Evolutionary conservation across 2,888 invertebrate genomes (phyloP).

Genomic region (Sinodicranocentrus sp.): DNA sequence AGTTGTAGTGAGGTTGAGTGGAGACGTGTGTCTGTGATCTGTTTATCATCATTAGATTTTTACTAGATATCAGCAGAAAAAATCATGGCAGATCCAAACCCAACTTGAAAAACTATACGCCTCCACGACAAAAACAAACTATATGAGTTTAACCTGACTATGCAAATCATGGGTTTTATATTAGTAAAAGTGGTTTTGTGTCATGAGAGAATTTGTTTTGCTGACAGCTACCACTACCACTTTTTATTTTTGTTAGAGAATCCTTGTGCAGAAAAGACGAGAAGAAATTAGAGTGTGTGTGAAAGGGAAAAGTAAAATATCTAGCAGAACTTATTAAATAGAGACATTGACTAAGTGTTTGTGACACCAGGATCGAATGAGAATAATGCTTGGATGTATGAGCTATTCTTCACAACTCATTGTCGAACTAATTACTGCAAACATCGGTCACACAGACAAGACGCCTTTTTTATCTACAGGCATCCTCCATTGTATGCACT

Average conservation of each 20-base stretch:
- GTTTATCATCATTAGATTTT: slow-evolving; percentile 48
- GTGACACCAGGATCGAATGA: slow-evolving; percentile 48
- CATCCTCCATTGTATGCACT: slow-evolving; percentile 10
- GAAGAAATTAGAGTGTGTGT: too few relatives aligned
- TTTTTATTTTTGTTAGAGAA: not conserved
- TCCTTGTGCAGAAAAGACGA: too few relatives aligned
- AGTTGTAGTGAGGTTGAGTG: not conserved
- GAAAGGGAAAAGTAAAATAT: too few relatives aligned
- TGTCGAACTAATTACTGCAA: slow-evolving; percentile 45
- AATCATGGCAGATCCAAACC: not conserved
- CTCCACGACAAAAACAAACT: too few relatives aligned
- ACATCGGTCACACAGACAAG: slow-evolving; percentile 32
- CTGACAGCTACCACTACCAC: slow-evolving; percentile 23
- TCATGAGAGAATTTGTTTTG: slow-evolving; percentile 45
- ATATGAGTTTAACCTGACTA: too few relatives aligned
- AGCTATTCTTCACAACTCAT: slow-evolving; percentile 47
- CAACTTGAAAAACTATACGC: too few relatives aligned
- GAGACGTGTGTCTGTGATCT: slow-evolving; percentile 1
- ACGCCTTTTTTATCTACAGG: too few relatives aligned
- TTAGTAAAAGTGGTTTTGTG: too few relatives aligned
- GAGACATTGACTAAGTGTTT: slow-evolving; percentile 54
- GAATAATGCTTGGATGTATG: slow-evolving; percentile 41
- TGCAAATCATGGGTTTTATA: too few relatives aligned
- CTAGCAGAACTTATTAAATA: slow-evolving; percentile 39
- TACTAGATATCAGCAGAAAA: slow-evolving; percentile 29